A percentile compares a stretch with the other conserved stretches of the same genome.
Evolutionary conservation across 2,113 vertebrate species (phyloP).

Genomic region (Catharus minimus): DNA sequence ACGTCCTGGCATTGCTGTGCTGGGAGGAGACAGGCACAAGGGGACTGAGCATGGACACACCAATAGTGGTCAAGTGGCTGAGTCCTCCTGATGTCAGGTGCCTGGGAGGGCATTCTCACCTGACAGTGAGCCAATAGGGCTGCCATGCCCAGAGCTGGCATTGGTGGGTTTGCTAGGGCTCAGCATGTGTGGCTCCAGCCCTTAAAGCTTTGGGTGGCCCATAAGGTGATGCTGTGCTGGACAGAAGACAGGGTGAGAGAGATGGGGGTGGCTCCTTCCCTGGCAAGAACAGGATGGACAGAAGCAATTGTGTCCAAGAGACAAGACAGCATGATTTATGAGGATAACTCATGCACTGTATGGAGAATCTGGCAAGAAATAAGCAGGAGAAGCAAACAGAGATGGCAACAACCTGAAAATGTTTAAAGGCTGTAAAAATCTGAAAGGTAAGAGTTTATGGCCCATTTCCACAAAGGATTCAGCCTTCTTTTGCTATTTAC

Average conservation of each 20-base stretch:
- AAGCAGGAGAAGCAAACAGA: neutral
- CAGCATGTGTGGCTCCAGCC: rapidly evolving
- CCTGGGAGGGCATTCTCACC: neutral
- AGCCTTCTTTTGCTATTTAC: neutral
- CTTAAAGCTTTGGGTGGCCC: neutral
- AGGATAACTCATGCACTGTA: neutral
- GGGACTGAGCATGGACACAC: neutral
- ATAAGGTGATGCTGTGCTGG: neutral
- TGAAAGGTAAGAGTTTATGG: neutral
- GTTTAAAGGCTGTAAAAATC: neutral
- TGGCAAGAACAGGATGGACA: neutral
- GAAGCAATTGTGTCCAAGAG: neutral
- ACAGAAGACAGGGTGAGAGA: neutral
- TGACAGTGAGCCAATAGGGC: rapidly evolving
- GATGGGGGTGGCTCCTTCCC: neutral
- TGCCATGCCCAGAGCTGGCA: neutral
- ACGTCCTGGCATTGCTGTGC: neutral
- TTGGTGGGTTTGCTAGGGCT: neutral
- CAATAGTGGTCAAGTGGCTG: neutral
- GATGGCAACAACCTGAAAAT: neutral
- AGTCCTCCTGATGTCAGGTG: rapidly evolving
- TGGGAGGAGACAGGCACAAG: rapidly evolving
- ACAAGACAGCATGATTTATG: neutral
- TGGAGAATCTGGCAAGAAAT: neutral
- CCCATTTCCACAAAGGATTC: neutral